Base-by-base conservation (phyloP, 1,140 invertebrate genomes). In the Drosophila burlai region DNA sequence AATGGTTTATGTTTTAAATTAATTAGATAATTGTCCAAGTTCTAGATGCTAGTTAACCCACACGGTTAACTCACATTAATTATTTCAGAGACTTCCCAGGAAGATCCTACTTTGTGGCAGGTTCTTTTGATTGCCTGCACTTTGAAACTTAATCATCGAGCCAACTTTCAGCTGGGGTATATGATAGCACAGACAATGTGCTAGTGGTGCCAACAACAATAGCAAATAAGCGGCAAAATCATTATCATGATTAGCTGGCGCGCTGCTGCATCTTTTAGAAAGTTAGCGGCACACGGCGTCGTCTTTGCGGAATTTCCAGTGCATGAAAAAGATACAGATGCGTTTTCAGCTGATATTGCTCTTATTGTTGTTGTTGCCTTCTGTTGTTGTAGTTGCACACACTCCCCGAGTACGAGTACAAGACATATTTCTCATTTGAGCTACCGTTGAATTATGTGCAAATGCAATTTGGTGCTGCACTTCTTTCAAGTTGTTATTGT, bases 291-390 rank as follows among this genome's bases (percentile, higher is more conserved):
- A 80, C 75, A 77, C 68, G 68, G 62, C 80, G 67, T 73, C 67
- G 84, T 76, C 67, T 87, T 84, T 79, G 67, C 78, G 81, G 75
- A 90, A 90, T 90, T 90, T 90, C 85, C 85, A 90, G 85, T 90
- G 85, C 85, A 90, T 90, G 85, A 89, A 87, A 86, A 86, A 85
- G 83, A 86, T 85, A 86, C 83, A 85, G 83, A 85, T 85, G 83
- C 83, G 80, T 83, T 87, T 87, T 83, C 76, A 83, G 76, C 76
- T 80, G 80, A 29, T 50, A 60, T 34, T 76, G 50, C 59, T 67
- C 24, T 13, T 62, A 24, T 24, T 24, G 24, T 52, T 63, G 57
- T 29, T 54, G 43, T 3, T 68, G 29, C 45, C 29, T 75, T 18
- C 21, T 36, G 34, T 11, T 36, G 34, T 36, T 58, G 38, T 40